These are phyloP conservation scores for Thysanoteuthis rhombus DNA, from an alignment of 2,888 invertebrate species.

Conservation along the genomic window DNA sequence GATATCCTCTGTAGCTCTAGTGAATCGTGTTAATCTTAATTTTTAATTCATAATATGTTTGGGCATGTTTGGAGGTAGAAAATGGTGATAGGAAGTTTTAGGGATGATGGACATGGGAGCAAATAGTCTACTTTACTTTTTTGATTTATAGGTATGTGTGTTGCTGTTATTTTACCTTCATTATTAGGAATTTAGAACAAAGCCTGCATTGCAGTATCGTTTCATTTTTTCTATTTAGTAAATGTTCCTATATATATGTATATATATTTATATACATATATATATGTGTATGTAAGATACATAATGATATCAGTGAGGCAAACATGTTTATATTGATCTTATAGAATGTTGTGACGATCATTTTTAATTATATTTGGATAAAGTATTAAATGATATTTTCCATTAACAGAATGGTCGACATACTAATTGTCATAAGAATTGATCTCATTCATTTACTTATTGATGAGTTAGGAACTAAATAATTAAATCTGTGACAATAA, in stretches of 20 bases:
- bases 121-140: no score
- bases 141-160: no score
- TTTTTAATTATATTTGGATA: neutral
- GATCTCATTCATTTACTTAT: neutral
- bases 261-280: neutral
- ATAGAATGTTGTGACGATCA: neutral
- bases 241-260: neutral
- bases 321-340: neutral
- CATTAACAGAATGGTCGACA: neutral
- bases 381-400: neutral
- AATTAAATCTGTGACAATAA: neutral
- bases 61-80: no score
- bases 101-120: no score
- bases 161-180: no score
- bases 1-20: no score
- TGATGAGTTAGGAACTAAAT: neutral
- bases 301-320: neutral
- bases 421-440: neutral
- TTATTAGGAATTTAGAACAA: no score
- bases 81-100: no score
- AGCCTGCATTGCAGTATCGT: no score
- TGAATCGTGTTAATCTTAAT: no score
- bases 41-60: no score
- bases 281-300: neutral
- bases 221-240: no score